phyloP scores from a whole-genome alignment of 2,888 invertebrate species.

The Mantis religiosa region DNA sequence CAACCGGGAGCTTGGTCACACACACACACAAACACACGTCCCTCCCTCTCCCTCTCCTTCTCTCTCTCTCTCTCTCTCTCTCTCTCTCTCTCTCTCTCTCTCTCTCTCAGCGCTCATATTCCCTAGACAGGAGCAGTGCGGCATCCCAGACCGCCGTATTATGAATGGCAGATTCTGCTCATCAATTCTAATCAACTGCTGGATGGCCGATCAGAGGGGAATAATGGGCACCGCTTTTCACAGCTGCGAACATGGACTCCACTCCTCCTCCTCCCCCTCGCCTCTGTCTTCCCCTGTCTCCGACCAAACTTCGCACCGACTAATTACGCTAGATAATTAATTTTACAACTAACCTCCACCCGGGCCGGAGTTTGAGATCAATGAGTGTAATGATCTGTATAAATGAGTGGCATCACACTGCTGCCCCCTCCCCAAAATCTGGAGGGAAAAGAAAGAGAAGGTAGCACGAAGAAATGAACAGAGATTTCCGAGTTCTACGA shows the following conservation, averaged over 20 bases:
- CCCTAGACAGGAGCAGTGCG: not conserved
- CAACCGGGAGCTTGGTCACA: not conserved
- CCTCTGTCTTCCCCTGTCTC: not conserved
- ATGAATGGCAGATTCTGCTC: constrained; percentile 28
- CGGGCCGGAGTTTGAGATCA: constrained; percentile 18
- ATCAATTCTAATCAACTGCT: constrained; percentile 28
- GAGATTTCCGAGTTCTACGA: too few species aligned
- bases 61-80: too few species aligned
- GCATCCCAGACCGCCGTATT: not conserved
- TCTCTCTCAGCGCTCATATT: not conserved
- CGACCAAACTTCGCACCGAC: constrained; percentile 25
- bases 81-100: too few species aligned
- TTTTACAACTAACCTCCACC: constrained; percentile 30
- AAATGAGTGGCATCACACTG: constrained; percentile 23
- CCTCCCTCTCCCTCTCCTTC: too few species aligned
- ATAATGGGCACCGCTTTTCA: constrained; percentile 21
- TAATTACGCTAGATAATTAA: constrained; percentile 31
- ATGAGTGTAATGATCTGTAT: constrained; percentile 29
- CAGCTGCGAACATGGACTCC: constrained; percentile 13
- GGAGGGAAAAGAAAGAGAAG: not conserved
- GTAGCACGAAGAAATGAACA: not conserved
- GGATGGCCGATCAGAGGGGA: constrained; percentile 23
- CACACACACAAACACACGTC: too few species aligned
- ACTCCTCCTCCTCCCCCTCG: not conserved
- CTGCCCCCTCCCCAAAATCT: not conserved